Conservation (phyloP, 1,140 invertebrate species). For the Camponotus pennsylvanicus region DNA sequence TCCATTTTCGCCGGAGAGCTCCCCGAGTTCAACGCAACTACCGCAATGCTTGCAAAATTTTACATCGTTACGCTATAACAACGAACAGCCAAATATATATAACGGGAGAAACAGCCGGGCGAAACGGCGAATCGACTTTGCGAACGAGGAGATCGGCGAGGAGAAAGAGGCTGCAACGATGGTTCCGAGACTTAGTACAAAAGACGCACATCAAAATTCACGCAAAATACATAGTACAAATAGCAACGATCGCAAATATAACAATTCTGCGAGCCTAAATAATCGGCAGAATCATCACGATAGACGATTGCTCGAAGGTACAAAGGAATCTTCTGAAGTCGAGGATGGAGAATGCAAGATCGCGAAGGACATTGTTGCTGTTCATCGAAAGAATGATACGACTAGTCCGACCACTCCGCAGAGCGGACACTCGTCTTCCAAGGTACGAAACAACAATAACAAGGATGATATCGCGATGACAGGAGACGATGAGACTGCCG, state of each 20-base stretch:
- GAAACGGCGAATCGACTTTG: constrained; percentile 70
- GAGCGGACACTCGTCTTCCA: constrained; percentile 64
- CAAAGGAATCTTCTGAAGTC: neutral
- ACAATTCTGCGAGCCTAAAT: constrained; percentile 34
- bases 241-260: constrained; percentile 56
- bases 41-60: constrained; percentile 48
- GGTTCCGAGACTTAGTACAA: constrained; percentile 72
- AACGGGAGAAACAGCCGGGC: constrained; percentile 51
- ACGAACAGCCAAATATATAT: constrained; percentile 58
- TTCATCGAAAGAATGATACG: constrained; percentile 36
- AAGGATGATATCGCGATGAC: constrained; percentile 19
- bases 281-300: constrained; percentile 43
- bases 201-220: constrained; percentile 74
- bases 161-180: constrained; percentile 27
- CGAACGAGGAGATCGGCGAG: constrained; percentile 32
- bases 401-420: constrained; percentile 41
- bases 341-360: constrained; percentile 11
- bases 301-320: constrained; percentile 57
- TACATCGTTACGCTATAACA: constrained; percentile 40
- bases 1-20: neutral
- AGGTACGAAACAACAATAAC: constrained; percentile 48
- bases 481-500: constrained; percentile 74
- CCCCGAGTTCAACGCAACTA: neutral
- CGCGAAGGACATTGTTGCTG: constrained; percentile 6
- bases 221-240: constrained; percentile 79